Conservation (phyloP, 2,797 vertebrate genomes). For the Helarctos malayanus region DNA sequence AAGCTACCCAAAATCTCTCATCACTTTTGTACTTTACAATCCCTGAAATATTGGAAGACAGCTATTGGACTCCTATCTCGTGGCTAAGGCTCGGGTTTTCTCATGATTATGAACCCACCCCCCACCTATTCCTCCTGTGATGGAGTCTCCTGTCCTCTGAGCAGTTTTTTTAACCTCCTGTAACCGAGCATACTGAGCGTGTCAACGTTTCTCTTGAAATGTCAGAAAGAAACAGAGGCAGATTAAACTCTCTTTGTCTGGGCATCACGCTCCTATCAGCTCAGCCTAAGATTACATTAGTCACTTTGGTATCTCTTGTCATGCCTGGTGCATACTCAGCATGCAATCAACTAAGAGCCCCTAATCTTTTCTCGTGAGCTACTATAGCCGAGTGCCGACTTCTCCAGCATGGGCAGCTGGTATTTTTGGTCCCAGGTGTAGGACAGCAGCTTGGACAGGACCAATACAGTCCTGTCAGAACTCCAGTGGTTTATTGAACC, state of each 20-base stretch:
- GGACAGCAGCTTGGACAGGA: not conserved
- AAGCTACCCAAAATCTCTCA: not conserved
- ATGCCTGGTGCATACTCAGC: not conserved
- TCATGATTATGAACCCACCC: not conserved
- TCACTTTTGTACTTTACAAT: not conserved
- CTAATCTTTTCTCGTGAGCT: not conserved
- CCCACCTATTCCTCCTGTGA: not conserved
- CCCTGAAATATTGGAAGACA: not conserved
- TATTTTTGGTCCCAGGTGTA: not conserved
- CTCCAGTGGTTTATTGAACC: not conserved
- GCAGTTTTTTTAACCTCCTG: not conserved
- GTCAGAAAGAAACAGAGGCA: conserved; percentile 54
- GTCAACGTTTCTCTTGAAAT: conserved; percentile 41
- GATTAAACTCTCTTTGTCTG: conserved; percentile 20
- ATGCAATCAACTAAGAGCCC: not conserved
- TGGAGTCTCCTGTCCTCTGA: not conserved
- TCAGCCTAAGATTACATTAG: not conserved
- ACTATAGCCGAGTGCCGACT: not conserved
- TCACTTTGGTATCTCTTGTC: conserved; percentile 9
- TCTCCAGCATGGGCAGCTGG: not conserved
- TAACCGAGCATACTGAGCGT: not conserved
- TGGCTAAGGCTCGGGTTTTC: not conserved
- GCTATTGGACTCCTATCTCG: not conserved
- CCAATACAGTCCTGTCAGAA: not conserved
- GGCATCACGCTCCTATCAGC: not conserved